phyloP scores from a whole-genome alignment of 2,113 vertebrate species.

The Motacilla tschutschensis region DNA sequence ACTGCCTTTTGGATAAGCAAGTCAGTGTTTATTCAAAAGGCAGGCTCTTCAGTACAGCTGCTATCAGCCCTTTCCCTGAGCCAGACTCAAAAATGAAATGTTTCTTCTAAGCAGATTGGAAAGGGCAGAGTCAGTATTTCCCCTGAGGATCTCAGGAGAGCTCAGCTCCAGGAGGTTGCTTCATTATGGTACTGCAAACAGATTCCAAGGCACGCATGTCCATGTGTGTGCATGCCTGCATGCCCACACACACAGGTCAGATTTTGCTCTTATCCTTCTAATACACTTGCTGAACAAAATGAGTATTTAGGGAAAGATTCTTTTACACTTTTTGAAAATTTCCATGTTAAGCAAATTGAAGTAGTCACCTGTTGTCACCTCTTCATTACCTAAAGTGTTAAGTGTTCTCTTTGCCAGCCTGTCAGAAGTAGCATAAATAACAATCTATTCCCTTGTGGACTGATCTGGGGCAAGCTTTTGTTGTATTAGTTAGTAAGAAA shows the following conservation, averaged over 20 bases:
- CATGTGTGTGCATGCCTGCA: rapidly evolving
- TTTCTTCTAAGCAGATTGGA: slow-evolving; percentile 26
- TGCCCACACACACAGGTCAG: not conserved
- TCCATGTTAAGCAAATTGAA: not conserved
- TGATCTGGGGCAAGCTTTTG: not conserved
- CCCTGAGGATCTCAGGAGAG: not conserved
- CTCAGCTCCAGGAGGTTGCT: not conserved
- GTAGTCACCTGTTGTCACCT: not conserved
- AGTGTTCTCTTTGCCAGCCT: not conserved
- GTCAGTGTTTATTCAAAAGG: slow-evolving; percentile 30
- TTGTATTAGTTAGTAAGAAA: not conserved
- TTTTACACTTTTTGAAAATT: not conserved
- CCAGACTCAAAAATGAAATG: slow-evolving; percentile 22
- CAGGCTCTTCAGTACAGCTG: not conserved
- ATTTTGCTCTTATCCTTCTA: not conserved
- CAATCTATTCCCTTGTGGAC: not conserved
- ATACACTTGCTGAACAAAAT: not conserved
- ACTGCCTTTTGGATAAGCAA: slow-evolving; percentile 23
- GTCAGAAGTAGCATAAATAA: not conserved
- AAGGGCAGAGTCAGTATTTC: slow-evolving; percentile 13
- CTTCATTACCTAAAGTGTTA: not conserved
- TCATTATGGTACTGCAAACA: not conserved
- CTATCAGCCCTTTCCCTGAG: slow-evolving; percentile 23
- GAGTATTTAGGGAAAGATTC: not conserved
- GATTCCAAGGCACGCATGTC: not conserved